phyloP scores from a whole-genome alignment of 1,140 invertebrate species.

The Sitobion miscanthi region DNA sequence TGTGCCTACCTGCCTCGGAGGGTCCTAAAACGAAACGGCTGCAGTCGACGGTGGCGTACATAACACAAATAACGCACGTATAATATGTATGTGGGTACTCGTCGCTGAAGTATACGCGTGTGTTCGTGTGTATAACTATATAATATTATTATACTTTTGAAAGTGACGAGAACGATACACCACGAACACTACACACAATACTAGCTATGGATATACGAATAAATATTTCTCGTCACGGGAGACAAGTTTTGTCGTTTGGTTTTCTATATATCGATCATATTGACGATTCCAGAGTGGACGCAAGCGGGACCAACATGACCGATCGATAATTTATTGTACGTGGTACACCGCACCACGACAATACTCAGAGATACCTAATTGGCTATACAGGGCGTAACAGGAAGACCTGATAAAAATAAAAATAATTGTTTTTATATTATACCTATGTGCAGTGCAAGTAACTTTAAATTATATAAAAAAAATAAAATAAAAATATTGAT shows the following conservation, averaged over 20 bases:
- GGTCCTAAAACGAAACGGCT: background rate
- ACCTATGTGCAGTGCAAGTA: too few relatives aligned
- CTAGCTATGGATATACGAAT: fast-evolving
- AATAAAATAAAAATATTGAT: too few relatives aligned
- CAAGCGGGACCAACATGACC: too few relatives aligned
- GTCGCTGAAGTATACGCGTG: background rate
- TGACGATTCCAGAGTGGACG: background rate
- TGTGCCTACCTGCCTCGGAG: background rate
- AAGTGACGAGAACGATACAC: background rate
- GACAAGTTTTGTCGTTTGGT: background rate
- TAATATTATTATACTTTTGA: background rate
- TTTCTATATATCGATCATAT: background rate
- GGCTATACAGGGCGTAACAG: too few relatives aligned
- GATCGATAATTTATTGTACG: background rate
- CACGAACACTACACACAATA: background rate
- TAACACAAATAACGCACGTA: background rate
- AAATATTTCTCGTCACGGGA: background rate
- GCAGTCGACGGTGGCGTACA: background rate
- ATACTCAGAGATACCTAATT: too few relatives aligned
- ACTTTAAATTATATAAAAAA: too few relatives aligned
- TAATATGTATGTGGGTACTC: background rate
- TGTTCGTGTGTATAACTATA: background rate
- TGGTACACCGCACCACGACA: background rate
- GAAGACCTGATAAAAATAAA: too few relatives aligned
- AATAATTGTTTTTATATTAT: too few relatives aligned